Conservation (phyloP, 1,140 invertebrate species). For the Bombus terrestris region DNA sequence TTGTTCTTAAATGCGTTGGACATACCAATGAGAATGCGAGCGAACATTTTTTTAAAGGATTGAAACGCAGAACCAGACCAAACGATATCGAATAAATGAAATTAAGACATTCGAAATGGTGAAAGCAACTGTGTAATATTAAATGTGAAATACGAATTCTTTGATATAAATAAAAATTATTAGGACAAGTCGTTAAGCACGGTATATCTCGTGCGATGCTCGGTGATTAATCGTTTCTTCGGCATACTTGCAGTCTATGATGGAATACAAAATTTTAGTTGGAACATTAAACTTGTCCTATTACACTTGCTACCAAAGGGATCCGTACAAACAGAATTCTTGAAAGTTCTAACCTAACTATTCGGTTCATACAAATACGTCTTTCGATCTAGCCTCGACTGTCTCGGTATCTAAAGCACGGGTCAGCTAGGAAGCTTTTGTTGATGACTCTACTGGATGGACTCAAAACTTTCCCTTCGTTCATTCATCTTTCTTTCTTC, state of each 20-base stretch:
- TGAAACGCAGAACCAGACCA: no score
- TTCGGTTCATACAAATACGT: slow-evolving; percentile 1
- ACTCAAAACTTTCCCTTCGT: not conserved
- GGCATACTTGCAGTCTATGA: not conserved
- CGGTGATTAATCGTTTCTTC: not conserved
- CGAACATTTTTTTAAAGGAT: no score
- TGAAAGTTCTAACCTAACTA: not conserved
- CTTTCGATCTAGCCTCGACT: not conserved
- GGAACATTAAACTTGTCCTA: not conserved
- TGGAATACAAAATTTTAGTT: not conserved
- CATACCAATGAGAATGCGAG: no score
- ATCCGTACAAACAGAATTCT: not conserved
- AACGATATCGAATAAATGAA: no score
- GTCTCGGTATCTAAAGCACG: not conserved
- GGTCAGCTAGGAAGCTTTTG: not conserved
- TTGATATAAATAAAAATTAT: no score
- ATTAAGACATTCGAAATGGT: no score
- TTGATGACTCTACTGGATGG: not conserved
- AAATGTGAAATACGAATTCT: no score
- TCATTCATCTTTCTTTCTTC: not conserved
- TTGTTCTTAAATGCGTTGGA: no score
- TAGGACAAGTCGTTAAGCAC: not conserved
- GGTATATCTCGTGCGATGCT: no score
- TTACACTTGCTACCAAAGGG: not conserved
- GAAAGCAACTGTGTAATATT: no score